Conservation (phyloP, 2,888 invertebrate genomes). For the Xylota segnis region DNA sequence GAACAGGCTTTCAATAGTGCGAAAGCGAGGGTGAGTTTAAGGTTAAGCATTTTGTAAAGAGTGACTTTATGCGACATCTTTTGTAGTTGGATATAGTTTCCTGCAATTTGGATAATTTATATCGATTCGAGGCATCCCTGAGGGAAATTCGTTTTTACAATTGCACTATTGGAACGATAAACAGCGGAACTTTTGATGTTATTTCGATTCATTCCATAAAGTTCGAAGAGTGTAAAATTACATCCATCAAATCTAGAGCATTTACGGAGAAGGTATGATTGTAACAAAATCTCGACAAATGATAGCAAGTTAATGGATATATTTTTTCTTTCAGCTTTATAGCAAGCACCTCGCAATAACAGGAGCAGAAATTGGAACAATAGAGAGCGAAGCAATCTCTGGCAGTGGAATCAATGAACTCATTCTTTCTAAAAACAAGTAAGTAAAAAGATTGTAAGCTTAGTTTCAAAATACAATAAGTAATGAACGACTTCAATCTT, state of each 20-base stretch:
- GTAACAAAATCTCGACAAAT: neutral
- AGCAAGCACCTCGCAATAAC: slow-evolving; percentile 82
- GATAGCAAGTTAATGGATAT: neutral
- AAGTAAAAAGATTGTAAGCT: slow-evolving; percentile 66
- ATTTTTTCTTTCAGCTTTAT: slow-evolving; percentile 77
- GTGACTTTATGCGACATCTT: slow-evolving; percentile 75
- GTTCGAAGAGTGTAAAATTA: slow-evolving; percentile 82
- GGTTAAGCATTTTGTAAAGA: slow-evolving; percentile 72
- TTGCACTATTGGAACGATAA: slow-evolving; percentile 81
- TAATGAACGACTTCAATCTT: no score
- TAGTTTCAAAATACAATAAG: neutral
- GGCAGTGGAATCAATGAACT: slow-evolving; percentile 83
- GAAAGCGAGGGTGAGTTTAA: slow-evolving; percentile 80
- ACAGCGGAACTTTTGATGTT: slow-evolving; percentile 82
- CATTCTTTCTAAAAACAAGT: slow-evolving; percentile 82
- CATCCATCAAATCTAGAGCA: slow-evolving; percentile 81
- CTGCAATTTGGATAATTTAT: slow-evolving; percentile 80
- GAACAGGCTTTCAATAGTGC: slow-evolving; percentile 82
- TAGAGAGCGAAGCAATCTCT: slow-evolving; percentile 83
- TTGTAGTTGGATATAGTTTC: slow-evolving; percentile 81
- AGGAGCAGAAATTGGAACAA: slow-evolving; percentile 81
- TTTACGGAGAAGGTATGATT: slow-evolving; percentile 82
- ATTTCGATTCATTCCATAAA: slow-evolving; percentile 81
- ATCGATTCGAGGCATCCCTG: slow-evolving; percentile 82
- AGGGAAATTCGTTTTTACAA: slow-evolving; percentile 81